Base-by-base conservation (phyloP, 2,888 invertebrate species). In the Herminia tarsipennalis region DNA sequence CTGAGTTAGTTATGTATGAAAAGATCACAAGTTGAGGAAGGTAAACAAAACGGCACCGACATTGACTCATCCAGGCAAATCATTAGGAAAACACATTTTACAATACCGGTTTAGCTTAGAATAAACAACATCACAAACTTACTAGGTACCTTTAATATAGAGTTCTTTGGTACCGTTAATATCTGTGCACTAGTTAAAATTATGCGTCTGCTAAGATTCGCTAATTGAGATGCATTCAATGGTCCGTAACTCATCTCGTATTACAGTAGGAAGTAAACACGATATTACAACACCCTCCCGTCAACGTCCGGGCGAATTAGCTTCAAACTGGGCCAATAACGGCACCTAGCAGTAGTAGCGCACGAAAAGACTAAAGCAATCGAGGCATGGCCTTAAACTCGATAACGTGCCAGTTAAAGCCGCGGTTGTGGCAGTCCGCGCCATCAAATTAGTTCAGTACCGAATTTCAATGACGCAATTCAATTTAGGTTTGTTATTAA, bases 271-370 rank as follows among this genome's bases (percentile, higher is more conserved):
- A 74, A 70, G 60, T 73, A 70, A 66, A 71, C 58, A 66, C 58
- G 58, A 55, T 56, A 66, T 70, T 71, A 67, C 65, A 75, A 73
- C 71, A 73, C 72, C 68, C 61, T 68, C 66, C 63, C 66, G 60
- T 66, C 73, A 68, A 71, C 56, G 73, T 81, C 78, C 76, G 78
- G 72, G 75, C 74, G 73, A 82, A 79, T 80, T 78, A 77, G 67
- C 71, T 78, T 48, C 50, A 74, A 85, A 82, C 79, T 79, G 76
- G 83, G 86, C 76, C 86, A 78, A 72, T 86, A 86, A 86, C 86
- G 86, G 86, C 73, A 85, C 70, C 79, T 78, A 77, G 78, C 76
- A 76, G 75, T 71, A 76, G 79, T 73, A 72, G 76, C 71, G 78
- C 73, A 78, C 78, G 65, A 78, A 78, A 73, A 73, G 71, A 70